These are phyloP conservation scores for Cyphomyrmex costatus DNA, from an alignment of 1,140 invertebrate genomes.

Conservation along the genomic window DNA sequence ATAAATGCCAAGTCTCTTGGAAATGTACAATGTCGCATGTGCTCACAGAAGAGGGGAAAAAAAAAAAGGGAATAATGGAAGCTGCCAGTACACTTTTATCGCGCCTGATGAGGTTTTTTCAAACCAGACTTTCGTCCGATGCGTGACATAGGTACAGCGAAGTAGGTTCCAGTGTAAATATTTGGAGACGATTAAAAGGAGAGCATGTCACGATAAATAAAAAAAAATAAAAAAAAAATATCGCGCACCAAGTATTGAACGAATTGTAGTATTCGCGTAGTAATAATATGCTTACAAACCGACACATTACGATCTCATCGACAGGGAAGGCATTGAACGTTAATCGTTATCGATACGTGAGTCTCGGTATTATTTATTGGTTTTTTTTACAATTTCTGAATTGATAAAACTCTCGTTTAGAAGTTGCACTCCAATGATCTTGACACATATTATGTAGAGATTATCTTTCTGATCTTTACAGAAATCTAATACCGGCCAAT, in stretches of 20 bases:
- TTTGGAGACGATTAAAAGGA: constrained; percentile 18
- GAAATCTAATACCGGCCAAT: too few relatives aligned
- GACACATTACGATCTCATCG: neutral
- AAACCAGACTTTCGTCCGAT: constrained; percentile 41
- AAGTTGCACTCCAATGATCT: neutral
- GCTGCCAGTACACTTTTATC: constrained; percentile 58
- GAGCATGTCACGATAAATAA: constrained; percentile 25
- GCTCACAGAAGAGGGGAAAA: neutral
- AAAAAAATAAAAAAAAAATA: constrained; percentile 15
- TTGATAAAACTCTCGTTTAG: neutral
- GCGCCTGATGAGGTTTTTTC: constrained; percentile 24
- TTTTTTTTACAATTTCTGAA: constrained; percentile 30
- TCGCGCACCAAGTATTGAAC: neutral
- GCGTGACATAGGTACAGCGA: constrained; percentile 30
- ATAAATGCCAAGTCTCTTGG: constrained; percentile 43
- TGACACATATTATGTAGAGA: neutral
- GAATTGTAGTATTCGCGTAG: constrained; percentile 16
- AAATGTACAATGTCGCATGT: constrained; percentile 29
- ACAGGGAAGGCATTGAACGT: neutral
- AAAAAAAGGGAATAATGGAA: constrained; percentile 6
- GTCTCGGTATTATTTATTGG: neutral
- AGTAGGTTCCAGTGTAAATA: constrained; percentile 41
- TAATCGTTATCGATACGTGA: neutral
- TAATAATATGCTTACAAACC: neutral
- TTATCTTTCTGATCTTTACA: too few relatives aligned